phyloP scores from a whole-genome alignment of 2,888 invertebrate genomes.

The Sialis lutaria region DNA sequence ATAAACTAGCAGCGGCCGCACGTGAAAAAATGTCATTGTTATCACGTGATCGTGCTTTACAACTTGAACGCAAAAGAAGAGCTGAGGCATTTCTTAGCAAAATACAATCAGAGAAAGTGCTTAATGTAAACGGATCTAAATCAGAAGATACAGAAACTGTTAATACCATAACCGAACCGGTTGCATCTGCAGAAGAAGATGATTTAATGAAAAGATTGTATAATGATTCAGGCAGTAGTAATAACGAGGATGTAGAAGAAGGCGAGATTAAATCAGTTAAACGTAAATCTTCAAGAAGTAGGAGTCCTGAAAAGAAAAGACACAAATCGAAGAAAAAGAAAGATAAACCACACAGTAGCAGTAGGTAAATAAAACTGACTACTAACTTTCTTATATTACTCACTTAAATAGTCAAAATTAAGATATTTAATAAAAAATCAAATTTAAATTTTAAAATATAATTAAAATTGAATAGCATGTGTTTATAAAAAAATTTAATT shows the following conservation, averaged over 20 bases:
- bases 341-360: background rate
- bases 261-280: background rate
- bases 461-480: too few relatives aligned
- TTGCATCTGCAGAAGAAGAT: conserved; percentile 4
- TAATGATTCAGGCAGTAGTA: background rate
- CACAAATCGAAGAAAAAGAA: background rate
- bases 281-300: background rate
- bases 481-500: too few relatives aligned
- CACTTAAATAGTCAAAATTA: background rate
- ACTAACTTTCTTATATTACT: background rate
- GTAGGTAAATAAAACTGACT: background rate
- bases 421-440: too few relatives aligned
- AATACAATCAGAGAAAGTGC: conserved; percentile 15
- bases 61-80: conserved; percentile 58
- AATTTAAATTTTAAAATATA: too few relatives aligned
- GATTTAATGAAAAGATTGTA: conserved; percentile 4
- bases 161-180: conserved; percentile 9
- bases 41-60: conserved; percentile 33
- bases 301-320: background rate
- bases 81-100: conserved; percentile 58
- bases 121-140: conserved; percentile 19
- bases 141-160: conserved; percentile 22
- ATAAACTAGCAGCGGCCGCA: conserved; percentile 35
- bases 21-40: conserved; percentile 37
- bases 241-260: background rate